These are phyloP conservation scores for Rosalia funebris DNA, from an alignment of 2,888 invertebrate genomes.

Conservation along the genomic window DNA sequence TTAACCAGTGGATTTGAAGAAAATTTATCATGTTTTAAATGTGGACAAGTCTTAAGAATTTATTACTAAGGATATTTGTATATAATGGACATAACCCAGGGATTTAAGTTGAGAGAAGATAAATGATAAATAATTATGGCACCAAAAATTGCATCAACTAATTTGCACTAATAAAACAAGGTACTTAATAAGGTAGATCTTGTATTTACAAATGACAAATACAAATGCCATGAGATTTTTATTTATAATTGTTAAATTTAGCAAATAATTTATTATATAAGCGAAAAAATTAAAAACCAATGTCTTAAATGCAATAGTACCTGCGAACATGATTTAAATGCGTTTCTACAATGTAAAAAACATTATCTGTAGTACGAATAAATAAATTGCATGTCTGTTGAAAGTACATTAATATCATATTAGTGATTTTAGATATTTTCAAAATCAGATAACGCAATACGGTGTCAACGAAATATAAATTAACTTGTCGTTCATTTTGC, in stretches of 20 bases:
- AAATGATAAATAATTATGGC: no score
- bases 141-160: no score
- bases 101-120: no score
- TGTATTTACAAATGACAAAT: background rate
- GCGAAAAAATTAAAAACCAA: slow-evolving; percentile 6
- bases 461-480: background rate
- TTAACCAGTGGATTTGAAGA: no score
- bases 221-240: background rate
- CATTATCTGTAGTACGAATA: background rate
- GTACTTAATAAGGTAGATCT: no score
- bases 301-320: slow-evolving; percentile 8
- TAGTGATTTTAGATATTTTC: slow-evolving; percentile 17
- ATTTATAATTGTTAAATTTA: slow-evolving; percentile 23
- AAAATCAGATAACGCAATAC: slow-evolving; percentile 4
- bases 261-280: slow-evolving; percentile 22
- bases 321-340: slow-evolving; percentile 13
- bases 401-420: slow-evolving; percentile 10
- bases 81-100: no score
- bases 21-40: no score
- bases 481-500: slow-evolving; percentile 40
- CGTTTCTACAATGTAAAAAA: slow-evolving; percentile 7
- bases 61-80: no score
- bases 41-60: no score
- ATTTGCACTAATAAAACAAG: no score
- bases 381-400: background rate